Conservation (phyloP, 2,888 invertebrate genomes). For the Spodoptera littoralis region DNA sequence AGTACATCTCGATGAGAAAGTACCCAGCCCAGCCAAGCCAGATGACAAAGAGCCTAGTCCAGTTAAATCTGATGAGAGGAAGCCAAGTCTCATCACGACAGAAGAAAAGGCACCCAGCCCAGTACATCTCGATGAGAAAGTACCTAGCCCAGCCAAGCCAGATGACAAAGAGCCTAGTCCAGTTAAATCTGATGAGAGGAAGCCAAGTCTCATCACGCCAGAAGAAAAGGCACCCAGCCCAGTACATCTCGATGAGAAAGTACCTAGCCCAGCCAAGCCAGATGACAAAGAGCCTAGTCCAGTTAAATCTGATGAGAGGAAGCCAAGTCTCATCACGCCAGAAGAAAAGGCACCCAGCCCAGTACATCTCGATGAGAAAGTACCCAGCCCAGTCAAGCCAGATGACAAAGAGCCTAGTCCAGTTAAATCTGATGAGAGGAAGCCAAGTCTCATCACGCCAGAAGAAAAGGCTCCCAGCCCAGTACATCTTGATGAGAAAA, state of each 20-base stretch:
- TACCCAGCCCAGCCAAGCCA: no score
- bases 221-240: constrained; percentile 27
- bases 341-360: constrained; percentile 13
- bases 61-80: no score
- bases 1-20: no score
- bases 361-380: constrained; percentile 7
- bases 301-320: not conserved
- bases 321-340: not conserved
- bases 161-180: not conserved
- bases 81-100: no score
- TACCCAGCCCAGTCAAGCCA: constrained; percentile 2
- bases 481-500: constrained; percentile 15
- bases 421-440: constrained; percentile 19
- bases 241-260: constrained; percentile 12
- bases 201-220: no score
- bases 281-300: constrained; percentile 20
- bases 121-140: not conserved
- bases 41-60: no score
- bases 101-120: no score
- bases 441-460: constrained; percentile 5
- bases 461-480: not conserved
- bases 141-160: not conserved
- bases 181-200: no score
- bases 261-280: constrained; percentile 12
- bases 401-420: constrained; percentile 9